Percentiles rank a stretch among this genome's conserved stretches.
Conservation (phyloP, 2,797 vertebrate species). For the Etheostoma perlongum region DNA sequence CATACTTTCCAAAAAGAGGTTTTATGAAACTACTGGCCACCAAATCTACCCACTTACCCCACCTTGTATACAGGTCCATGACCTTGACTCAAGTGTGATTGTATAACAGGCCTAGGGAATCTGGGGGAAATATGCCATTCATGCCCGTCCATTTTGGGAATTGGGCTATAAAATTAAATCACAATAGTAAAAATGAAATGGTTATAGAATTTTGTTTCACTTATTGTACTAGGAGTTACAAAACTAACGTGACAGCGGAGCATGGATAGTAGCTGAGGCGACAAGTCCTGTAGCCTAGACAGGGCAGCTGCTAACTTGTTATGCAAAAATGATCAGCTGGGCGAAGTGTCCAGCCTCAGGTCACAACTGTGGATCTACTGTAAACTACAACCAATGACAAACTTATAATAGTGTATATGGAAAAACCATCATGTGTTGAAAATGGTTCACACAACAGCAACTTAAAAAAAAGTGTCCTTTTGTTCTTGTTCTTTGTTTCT, state of each 20-base stretch:
- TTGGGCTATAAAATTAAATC: background rate
- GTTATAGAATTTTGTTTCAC: background rate
- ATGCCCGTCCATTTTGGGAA: background rate
- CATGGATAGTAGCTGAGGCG: background rate
- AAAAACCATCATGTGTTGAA: background rate
- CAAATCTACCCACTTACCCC: slow-evolving; percentile 33
- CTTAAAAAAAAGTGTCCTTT: background rate
- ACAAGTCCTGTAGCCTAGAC: background rate
- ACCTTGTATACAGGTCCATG: slow-evolving; percentile 8
- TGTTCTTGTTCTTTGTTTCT: background rate
- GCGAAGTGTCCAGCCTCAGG: background rate
- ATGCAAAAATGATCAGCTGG: background rate
- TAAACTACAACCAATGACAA: background rate
- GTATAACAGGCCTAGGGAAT: slow-evolving; percentile 3
- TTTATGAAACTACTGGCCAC: slow-evolving; percentile 39
- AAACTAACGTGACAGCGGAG: background rate
- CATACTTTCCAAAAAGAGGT: slow-evolving; percentile 58
- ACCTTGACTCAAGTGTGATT: slow-evolving; percentile 17
- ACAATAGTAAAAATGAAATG: background rate
- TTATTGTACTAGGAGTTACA: background rate
- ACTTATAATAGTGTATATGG: background rate
- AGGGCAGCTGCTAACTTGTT: background rate
- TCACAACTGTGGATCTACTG: background rate
- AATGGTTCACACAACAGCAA: background rate
- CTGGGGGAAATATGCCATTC: background rate